Percentiles rank a stretch among this genome's conserved stretches.
Conservation (phyloP, 2,888 invertebrate species). For the Platynereis dumerilii region DNA sequence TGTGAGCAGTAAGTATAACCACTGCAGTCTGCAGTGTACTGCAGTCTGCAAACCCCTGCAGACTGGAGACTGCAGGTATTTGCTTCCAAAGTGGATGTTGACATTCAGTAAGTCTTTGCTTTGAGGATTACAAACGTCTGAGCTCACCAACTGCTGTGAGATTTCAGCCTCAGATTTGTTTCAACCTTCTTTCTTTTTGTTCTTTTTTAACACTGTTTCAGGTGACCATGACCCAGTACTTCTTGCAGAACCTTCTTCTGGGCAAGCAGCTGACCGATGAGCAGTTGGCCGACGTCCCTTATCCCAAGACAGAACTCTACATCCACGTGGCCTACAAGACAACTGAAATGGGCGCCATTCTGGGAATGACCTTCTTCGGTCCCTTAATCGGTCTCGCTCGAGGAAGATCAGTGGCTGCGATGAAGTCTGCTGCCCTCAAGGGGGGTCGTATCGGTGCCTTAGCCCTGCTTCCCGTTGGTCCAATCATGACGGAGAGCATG, state of each 20-base stretch:
- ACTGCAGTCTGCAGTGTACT: too few species aligned
- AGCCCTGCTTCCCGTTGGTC: conserved; percentile 36
- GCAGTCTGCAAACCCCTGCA: too few species aligned
- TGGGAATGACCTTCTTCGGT: conserved; percentile 24
- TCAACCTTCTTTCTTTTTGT: too few species aligned
- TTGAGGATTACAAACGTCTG: too few species aligned
- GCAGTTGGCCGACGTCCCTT: conserved; percentile 36
- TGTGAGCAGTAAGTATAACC: too few species aligned
- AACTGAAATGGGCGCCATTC: conserved; percentile 36
- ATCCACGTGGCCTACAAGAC: conserved; percentile 47
- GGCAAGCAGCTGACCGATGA: conserved; percentile 12
- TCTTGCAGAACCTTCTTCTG: conserved; percentile 11
- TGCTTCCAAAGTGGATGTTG: too few species aligned
- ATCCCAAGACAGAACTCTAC: conserved; percentile 44
- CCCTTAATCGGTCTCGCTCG: conserved; percentile 17
- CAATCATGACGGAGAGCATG: conserved; percentile 40
- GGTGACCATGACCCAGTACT: conserved; percentile 12
- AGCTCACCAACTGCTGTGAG: too few species aligned
- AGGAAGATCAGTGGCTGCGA: neutral
- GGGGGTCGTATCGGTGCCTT: conserved; percentile 23
- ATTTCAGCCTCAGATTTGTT: too few species aligned
- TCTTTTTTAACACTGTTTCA: too few species aligned
- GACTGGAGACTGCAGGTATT: too few species aligned
- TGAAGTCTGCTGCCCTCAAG: neutral
- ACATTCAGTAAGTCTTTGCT: too few species aligned